Conservation (phyloP, 2,797 vertebrate genomes). For the Chelonia mydas region DNA sequence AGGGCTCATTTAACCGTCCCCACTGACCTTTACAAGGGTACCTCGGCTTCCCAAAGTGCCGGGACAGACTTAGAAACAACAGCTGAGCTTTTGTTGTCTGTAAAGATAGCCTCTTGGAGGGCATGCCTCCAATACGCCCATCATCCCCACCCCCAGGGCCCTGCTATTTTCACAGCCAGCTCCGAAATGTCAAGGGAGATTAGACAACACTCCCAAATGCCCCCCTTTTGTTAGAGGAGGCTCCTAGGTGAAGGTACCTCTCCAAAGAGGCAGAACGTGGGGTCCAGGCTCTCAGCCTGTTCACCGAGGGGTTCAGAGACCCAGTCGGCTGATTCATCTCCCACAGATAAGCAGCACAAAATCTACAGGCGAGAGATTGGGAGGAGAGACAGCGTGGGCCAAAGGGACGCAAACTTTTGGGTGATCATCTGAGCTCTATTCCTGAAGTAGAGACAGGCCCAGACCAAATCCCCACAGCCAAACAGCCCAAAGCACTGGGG, state of each 20-base stretch:
- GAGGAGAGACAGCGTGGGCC: not conserved
- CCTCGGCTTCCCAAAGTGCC: not conserved
- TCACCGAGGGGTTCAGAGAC: not conserved
- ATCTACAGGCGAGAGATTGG: not conserved
- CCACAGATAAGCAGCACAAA: not conserved
- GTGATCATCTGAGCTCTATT: not conserved
- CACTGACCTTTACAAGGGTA: not conserved
- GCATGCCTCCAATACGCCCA: not conserved
- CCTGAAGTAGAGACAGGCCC: not conserved
- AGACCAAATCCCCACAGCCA: not conserved
- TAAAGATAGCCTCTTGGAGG: not conserved
- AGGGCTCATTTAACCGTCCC: fast-evolving
- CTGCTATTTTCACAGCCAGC: not conserved
- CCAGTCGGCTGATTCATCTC: not conserved
- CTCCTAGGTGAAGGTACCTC: not conserved
- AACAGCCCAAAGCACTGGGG: not conserved
- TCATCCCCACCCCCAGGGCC: not conserved
- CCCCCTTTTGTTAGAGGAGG: not conserved
- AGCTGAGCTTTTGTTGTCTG: conserved; percentile 21
- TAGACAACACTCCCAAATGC: not conserved
- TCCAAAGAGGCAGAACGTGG: not conserved
- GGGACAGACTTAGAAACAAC: conserved; percentile 37
- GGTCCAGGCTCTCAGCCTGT: too few species aligned
- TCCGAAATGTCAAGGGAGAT: fast-evolving
- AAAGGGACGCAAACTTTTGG: not conserved